Base-by-base conservation (phyloP, 1,140 invertebrate species). In the Nixonia krombeini region DNA sequence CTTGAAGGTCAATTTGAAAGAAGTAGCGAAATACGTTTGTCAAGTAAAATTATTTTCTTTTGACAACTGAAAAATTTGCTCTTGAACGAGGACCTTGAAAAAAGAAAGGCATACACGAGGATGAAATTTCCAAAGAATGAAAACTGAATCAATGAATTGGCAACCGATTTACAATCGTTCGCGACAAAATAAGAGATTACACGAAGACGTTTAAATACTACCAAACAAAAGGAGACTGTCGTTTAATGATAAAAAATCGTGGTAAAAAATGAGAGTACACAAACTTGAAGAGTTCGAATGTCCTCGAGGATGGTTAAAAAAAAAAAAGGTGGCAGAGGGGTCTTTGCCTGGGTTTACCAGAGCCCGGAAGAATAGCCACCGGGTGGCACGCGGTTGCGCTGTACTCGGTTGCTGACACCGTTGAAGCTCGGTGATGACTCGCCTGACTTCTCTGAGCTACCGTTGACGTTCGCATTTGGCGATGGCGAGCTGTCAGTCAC, bases 291-390 rank as follows among this genome's bases (percentile, higher is more conserved):
- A 21, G 44, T 35, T 49, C 21, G 38, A 45, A 45, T 63, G 18
- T 67, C 33, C 58, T 73, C 44, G 33, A 37, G 41, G 13, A 49
- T 18, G 16, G 21, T 6, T 29, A 56, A 13, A 10, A n/a, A 61
- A 55, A 51, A 38, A n/a, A n/a, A n/a, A n/a, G n/a, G n/a, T n/a
- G n/a, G 38, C 6, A 21, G 46, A 21, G 25, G 45, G 9, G 47
- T 62, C 35, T 25, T 65, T 53, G 28, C 53, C 52, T 21, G 23
- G 40, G 9, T 80, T 86, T 84, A 87, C 86, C 86, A 87, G 31
- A 87, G 79, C 37, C 84, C 84, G 33, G 85, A 85, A 23, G 85
- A 85, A 52, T 78, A 86, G 41, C 86, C 85, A 52, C 86, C 86
- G 9, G 86, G 86, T 41, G 86, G 86, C 35, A 87, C 85, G 63